Percentiles rank a stretch among this genome's conserved stretches.
Evolutionary conservation across 2,888 invertebrate species (phyloP).

Genomic region (Thymelicus sylvestris): DNA sequence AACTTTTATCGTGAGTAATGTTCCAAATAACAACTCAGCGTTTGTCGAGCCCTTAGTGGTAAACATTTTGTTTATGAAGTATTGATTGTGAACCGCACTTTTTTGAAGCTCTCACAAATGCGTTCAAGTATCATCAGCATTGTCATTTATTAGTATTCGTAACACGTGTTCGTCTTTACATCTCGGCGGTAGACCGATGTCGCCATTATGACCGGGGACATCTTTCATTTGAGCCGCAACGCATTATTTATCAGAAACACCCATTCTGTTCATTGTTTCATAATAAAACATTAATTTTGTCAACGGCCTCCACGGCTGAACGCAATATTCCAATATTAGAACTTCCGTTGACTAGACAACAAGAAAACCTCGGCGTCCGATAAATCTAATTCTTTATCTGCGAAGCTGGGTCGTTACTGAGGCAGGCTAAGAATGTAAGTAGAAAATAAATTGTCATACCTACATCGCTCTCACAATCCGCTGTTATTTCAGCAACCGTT

Average conservation of each 20-base stretch:
- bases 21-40: background rate
- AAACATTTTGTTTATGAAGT: constrained; percentile 14
- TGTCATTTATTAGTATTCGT: constrained; percentile 50
- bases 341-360: constrained; percentile 69
- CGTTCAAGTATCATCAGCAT: constrained; percentile 44
- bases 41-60: background rate
- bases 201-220: constrained; percentile 61
- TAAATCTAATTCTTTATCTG: constrained; percentile 57
- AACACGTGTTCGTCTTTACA: constrained; percentile 52
- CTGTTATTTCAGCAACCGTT: constrained; percentile 47
- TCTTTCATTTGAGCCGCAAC: constrained; percentile 66
- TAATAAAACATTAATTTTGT: constrained; percentile 83
- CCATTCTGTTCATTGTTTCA: constrained; percentile 81
- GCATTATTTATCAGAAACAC: constrained; percentile 74
- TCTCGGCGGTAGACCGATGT: constrained; percentile 55
- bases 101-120: constrained; percentile 25
- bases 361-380: constrained; percentile 54
- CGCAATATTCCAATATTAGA: constrained; percentile 73
- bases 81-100: background rate
- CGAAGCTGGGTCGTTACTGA: constrained; percentile 39
- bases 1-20: constrained; percentile 1
- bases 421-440: constrained; percentile 46
- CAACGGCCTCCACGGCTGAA: constrained; percentile 72
- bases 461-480: constrained; percentile 51
- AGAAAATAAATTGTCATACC: constrained; percentile 57